A percentile compares a stretch with the other conserved stretches of the same genome.
Conservation (phyloP, 2,113 vertebrate species). For the Bettongia penicillata region DNA sequence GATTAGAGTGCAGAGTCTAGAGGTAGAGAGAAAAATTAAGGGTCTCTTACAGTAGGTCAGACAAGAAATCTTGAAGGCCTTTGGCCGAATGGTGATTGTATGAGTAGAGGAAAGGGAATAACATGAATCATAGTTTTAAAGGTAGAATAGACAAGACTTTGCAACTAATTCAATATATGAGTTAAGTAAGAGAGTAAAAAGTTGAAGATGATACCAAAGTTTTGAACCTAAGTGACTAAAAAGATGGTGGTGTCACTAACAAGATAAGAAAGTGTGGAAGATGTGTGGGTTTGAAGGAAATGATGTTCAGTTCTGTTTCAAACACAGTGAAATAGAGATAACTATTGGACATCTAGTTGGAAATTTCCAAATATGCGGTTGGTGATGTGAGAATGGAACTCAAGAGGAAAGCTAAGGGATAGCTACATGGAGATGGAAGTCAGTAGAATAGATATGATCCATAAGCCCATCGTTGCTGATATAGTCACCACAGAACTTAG, state of each 20-base stretch:
- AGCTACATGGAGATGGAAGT: neutral
- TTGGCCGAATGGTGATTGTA: no score
- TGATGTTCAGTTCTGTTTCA: neutral
- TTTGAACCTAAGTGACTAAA: neutral
- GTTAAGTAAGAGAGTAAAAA: neutral
- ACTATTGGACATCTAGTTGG: neutral
- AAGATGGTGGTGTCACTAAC: neutral
- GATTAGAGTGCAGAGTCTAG: no score
- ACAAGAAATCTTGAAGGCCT: neutral
- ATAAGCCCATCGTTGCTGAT: neutral
- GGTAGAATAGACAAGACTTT: neutral
- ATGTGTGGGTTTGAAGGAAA: neutral
- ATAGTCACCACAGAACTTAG: neutral
- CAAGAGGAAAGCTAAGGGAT: neutral
- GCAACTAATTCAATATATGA: neutral
- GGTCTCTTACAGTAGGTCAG: neutral
- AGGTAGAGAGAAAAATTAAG: neutral
- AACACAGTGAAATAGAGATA: neutral
- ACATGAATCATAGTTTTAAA: neutral
- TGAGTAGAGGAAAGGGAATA: neutral
- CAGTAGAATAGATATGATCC: neutral
- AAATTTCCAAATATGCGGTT: neutral
- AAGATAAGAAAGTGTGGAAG: neutral
- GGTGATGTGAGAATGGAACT: neutral
- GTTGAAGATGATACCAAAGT: neutral